Base-by-base conservation (phyloP, 2,113 vertebrate genomes). In the Colaptes auratus region DNA sequence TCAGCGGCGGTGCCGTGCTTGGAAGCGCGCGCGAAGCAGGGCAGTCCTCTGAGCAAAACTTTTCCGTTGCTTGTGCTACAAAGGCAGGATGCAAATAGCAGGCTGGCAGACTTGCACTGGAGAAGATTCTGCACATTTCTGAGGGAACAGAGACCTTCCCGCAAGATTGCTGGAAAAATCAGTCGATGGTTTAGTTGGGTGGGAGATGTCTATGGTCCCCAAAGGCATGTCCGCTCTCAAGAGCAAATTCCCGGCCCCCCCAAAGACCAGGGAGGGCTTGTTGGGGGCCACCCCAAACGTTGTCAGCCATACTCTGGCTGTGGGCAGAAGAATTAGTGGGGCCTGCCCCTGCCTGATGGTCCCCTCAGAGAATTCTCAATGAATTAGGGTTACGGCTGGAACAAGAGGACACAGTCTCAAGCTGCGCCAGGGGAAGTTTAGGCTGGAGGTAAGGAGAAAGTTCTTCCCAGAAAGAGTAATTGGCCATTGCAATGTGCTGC, bases 21-120 rank as follows among this genome's bases (percentile, higher is more conserved):
- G 92, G 86, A 94, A 94, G 66, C 3, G 11, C 2, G 0, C 50
- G 64, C 67, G 44, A 69, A 71, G 36, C 42, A 30, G 6, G 59
- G 81, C 84, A 89, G 67, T 14, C 36, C 87, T 35, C 89, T 87
- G 82, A 87, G 87, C n/a, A 76, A 67, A 87, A 59, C 71, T 82
- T 94, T 85, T 82, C 91, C 84, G 30, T 53, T 7, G 10, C 91
- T 79, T 0, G 0, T 6, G 5, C 89, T 90, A 73, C 66, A 63
- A 55, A 79, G 83, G 46, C 44, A n/a, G 70, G 92, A 82, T 80
- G 84, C 78, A 77, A 63, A 63, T 60, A 88, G 23, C 55, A 63
- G 80, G 86, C 76, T 89, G 87, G 67, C 84, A 83, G 13, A 46
- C 64, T 64, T 56, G 60, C 20, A 6, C 69, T 86, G 88, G 13